Percentiles rank a stretch among this genome's conserved stretches.
Evolutionary conservation across 2,888 invertebrate species (phyloP).

Genomic region (Tipula unca): DNA sequence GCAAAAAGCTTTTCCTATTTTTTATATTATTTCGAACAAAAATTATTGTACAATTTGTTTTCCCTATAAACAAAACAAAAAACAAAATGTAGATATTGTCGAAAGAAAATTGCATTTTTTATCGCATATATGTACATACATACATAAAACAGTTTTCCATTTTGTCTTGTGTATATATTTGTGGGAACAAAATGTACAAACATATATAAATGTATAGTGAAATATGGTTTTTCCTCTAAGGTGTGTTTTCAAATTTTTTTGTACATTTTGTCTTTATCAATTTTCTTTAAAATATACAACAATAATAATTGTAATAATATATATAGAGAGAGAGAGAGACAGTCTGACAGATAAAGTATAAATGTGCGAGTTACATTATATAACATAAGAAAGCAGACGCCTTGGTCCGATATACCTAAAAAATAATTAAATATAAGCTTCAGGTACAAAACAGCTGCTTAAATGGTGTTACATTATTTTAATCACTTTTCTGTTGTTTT

Average conservation of each 20-base stretch:
- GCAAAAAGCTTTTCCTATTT: background rate
- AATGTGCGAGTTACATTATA: too few relatives aligned
- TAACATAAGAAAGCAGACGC: too few relatives aligned
- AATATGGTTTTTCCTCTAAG: conserved; percentile 3
- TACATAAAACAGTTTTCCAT: background rate
- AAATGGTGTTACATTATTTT: too few relatives aligned
- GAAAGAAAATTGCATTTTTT: conserved; percentile 4
- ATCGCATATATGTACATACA: too few relatives aligned
- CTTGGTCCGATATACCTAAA: too few relatives aligned
- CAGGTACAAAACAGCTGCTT: too few relatives aligned
- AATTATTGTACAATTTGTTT: background rate
- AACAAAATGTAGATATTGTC: background rate
- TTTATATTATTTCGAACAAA: background rate
- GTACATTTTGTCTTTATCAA: background rate
- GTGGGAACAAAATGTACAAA: background rate
- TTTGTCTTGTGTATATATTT: background rate
- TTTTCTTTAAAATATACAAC: too few relatives aligned
- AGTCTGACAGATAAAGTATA: too few relatives aligned
- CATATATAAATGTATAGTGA: background rate
- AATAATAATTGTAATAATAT: too few relatives aligned
- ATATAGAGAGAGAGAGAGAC: too few relatives aligned
- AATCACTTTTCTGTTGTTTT: too few relatives aligned
- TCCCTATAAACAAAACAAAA: background rate
- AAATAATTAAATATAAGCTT: too few relatives aligned
- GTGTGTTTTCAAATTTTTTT: background rate